Evolutionary conservation across 2,797 vertebrate genomes (phyloP).

Genomic region (Micromesistius poutassou): DNA sequence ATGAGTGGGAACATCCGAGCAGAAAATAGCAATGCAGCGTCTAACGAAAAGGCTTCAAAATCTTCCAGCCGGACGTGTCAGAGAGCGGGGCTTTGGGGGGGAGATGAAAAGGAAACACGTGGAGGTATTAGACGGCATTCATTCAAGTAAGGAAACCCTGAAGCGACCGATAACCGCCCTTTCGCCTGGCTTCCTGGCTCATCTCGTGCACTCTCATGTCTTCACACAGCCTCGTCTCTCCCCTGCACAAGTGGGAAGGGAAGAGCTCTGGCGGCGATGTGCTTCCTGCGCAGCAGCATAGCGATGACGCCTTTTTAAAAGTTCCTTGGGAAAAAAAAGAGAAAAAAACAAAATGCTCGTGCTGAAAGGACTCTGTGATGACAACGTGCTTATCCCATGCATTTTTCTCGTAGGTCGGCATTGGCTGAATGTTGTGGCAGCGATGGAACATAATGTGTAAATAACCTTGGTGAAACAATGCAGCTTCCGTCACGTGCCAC

Average conservation of each 20-base stretch:
- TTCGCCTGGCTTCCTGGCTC: not conserved
- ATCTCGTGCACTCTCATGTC: not conserved
- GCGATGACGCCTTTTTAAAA: not conserved
- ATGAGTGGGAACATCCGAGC: constrained; percentile 57
- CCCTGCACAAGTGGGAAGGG: not conserved
- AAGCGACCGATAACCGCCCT: not conserved
- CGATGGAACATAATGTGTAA: not conserved
- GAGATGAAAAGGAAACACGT: not conserved
- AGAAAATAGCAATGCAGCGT: constrained; percentile 54
- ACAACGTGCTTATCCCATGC: not conserved
- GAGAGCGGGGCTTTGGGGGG: not conserved
- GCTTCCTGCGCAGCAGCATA: not conserved
- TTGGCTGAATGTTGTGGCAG: not conserved
- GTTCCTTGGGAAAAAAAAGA: not conserved
- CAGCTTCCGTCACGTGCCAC: not conserved
- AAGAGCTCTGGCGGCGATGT: not conserved
- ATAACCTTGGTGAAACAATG: not conserved
- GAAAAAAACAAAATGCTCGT: not conserved
- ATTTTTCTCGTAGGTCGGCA: not conserved
- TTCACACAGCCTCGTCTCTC: not conserved
- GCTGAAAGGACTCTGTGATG: not conserved
- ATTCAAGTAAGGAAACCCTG: not conserved
- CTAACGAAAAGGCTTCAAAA: constrained; percentile 7
- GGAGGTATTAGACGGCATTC: not conserved
- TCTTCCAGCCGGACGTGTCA: not conserved